These are phyloP conservation scores for Cheilinus undulatus DNA, from an alignment of 2,113 vertebrate species.

Conservation along the genomic window DNA sequence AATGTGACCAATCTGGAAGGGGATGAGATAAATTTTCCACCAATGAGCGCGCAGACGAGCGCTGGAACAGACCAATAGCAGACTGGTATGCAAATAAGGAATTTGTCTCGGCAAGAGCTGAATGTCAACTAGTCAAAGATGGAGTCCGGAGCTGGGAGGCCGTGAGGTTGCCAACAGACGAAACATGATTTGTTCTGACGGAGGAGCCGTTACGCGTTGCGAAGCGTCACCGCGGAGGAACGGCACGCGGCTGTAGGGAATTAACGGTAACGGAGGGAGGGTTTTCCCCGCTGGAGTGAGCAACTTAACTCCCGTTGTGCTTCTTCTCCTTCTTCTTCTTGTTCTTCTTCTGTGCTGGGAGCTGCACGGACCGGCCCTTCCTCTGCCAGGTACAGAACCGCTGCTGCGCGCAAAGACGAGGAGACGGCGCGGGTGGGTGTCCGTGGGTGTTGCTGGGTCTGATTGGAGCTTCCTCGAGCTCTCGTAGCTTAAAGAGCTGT, in stretches of 20 bases:
- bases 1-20: constrained; percentile 80
- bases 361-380: constrained; percentile 77
- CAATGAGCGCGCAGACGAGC: constrained; percentile 86
- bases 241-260: constrained; percentile 15
- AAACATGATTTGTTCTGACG: constrained; percentile 64
- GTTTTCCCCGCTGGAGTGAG: constrained; percentile 35
- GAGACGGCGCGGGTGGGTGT: constrained; percentile 82
- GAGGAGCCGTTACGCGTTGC: constrained; percentile 7
- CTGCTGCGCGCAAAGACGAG: constrained; percentile 69
- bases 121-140: constrained; percentile 98
- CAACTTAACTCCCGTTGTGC: constrained; percentile 68
- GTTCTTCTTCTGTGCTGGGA: constrained; percentile 52
- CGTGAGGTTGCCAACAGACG: constrained; percentile 86
- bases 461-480: constrained; percentile 34
- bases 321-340: constrained; percentile 35
- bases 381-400: constrained; percentile 80
- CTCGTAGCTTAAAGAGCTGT: constrained; percentile 29
- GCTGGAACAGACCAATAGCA: constrained; percentile 86
- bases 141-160: constrained; percentile 91
- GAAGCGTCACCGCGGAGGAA: not conserved
- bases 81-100: constrained; percentile 88
- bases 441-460: constrained; percentile 53
- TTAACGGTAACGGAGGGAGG: constrained; percentile 42
- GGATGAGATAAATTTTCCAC: constrained; percentile 80
- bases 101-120: constrained; percentile 91